These are phyloP conservation scores for Embiotoca jacksoni DNA, from an alignment of 2,113 vertebrate genomes.

Conservation along the genomic window DNA sequence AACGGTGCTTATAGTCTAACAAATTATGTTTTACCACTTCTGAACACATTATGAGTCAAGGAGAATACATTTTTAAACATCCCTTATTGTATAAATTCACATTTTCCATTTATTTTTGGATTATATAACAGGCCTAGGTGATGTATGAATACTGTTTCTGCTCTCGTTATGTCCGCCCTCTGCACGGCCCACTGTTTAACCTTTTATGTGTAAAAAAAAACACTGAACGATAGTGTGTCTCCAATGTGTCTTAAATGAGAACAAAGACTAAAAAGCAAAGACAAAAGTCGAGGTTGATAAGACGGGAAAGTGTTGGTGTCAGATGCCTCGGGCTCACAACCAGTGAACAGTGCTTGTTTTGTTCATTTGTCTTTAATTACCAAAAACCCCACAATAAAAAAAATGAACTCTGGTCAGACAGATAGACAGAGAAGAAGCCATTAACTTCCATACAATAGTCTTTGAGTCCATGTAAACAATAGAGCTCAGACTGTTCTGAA, in stretches of 20 bases:
- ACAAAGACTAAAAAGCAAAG: conserved; percentile 1
- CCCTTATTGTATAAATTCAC: no score
- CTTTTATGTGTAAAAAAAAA: no score
- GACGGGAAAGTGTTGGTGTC: conserved; percentile 10
- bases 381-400: conserved; percentile 3
- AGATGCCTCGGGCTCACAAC: conserved; percentile 5
- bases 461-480: conserved; percentile 68
- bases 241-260: conserved; percentile 10
- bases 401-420: background rate
- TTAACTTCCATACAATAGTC: conserved; percentile 63
- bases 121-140: no score
- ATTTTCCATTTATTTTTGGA: no score
- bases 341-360: background rate
- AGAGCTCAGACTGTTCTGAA: conserved; percentile 53
- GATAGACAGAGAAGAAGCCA: conserved; percentile 58
- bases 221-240: no score
- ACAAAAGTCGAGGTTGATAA: background rate
- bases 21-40: background rate
- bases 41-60: background rate
- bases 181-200: no score
- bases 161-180: no score
- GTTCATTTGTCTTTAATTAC: background rate
- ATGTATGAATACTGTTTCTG: no score
- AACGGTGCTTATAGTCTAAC: background rate
- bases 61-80: no score